Evolutionary conservation across 2,113 vertebrate genomes (phyloP).

Genomic region (Melanostigma gelatinosum): DNA sequence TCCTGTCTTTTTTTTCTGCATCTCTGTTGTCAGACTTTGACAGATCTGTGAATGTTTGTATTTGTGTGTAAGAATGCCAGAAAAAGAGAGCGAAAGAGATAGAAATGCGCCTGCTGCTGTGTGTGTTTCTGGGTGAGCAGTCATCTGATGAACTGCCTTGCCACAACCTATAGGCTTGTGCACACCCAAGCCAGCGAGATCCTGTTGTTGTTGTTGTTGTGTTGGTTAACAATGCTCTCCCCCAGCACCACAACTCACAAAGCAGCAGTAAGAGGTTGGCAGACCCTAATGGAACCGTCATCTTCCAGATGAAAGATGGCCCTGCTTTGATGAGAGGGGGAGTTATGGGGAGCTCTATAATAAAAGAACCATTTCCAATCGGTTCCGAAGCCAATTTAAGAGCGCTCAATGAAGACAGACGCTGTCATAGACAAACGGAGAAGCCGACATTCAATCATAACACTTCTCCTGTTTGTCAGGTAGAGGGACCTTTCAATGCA

Average conservation of each 20-base stretch:
- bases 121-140: slow-evolving; percentile 64
- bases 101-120: slow-evolving; percentile 28
- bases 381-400: slow-evolving; percentile 76
- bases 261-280: slow-evolving; percentile 76
- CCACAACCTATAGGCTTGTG: slow-evolving; percentile 27
- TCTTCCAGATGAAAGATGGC: slow-evolving; percentile 78
- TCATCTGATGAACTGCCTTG: slow-evolving; percentile 68
- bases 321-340: slow-evolving; percentile 71
- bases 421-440: slow-evolving; percentile 73
- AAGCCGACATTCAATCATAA: slow-evolving; percentile 65
- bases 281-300: slow-evolving; percentile 84
- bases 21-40: slow-evolving; percentile 64
- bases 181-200: slow-evolving; percentile 48
- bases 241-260: slow-evolving; percentile 77
- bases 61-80: slow-evolving; percentile 33
- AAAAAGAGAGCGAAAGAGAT: slow-evolving; percentile 25
- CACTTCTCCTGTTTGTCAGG: slow-evolving; percentile 60
- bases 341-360: slow-evolving; percentile 73
- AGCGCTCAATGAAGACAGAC: slow-evolving; percentile 73
- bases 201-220: slow-evolving; percentile 61
- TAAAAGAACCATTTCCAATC: slow-evolving; percentile 79
- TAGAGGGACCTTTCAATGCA: slow-evolving; percentile 54
- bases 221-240: slow-evolving; percentile 77
- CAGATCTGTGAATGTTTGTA: slow-evolving; percentile 61
- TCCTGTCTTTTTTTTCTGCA: slow-evolving; percentile 46